These are phyloP conservation scores for Diadophis punctatus DNA, from an alignment of 2,113 vertebrate genomes.

Conservation along the genomic window DNA sequence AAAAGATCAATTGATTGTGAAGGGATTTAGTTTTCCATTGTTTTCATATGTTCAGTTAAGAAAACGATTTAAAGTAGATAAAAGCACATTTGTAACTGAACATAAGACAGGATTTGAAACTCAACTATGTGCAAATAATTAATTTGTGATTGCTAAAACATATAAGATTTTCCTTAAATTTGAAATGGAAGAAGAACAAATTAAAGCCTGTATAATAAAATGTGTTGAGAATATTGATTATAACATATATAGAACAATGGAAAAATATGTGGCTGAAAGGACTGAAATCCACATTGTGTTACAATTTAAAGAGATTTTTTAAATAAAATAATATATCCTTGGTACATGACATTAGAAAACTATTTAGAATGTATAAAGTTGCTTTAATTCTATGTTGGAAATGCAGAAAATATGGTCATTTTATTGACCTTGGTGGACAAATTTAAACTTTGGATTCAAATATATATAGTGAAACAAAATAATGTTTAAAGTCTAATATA, in stretches of 20 bases:
- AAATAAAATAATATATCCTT: neutral
- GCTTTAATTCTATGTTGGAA: neutral
- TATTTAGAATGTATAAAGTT: neutral
- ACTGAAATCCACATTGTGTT: neutral
- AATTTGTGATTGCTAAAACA: neutral
- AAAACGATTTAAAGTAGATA: neutral
- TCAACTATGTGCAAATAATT: neutral
- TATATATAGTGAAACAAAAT: neutral
- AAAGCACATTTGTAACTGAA: neutral
- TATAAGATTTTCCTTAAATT: neutral
- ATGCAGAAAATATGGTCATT: neutral
- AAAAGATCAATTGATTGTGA: neutral
- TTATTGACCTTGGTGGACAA: neutral
- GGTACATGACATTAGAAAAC: neutral
- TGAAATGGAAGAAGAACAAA: neutral
- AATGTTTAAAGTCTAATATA: neutral
- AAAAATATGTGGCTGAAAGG: neutral
- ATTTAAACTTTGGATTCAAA: neutral
- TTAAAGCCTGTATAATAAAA: neutral
- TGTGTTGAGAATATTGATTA: neutral
- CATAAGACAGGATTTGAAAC: neutral
- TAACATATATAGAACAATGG: neutral
- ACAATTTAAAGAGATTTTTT: neutral
- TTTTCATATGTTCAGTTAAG: neutral
- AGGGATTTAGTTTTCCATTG: neutral